phyloP scores from a whole-genome alignment of 2,113 vertebrate genomes.

The Arvicanthis niloticus region DNA sequence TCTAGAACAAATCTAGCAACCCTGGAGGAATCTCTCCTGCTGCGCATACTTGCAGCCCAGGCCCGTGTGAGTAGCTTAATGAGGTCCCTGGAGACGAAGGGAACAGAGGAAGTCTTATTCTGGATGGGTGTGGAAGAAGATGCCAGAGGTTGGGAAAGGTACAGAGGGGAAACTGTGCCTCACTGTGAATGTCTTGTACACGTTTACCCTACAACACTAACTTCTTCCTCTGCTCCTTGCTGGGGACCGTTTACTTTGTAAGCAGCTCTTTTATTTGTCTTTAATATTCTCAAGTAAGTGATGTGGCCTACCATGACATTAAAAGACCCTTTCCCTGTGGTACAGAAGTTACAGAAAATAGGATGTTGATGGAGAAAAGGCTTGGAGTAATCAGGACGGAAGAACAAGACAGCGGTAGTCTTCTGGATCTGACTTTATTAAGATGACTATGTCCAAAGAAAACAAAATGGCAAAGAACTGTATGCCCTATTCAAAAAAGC shows the following conservation, averaged over 20 bases:
- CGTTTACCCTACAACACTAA: slow-evolving; percentile 51
- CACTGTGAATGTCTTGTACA: not conserved
- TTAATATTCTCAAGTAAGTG: slow-evolving; percentile 10
- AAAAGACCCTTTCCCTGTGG: not conserved
- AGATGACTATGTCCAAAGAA: not conserved
- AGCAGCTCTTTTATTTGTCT: slow-evolving; percentile 48
- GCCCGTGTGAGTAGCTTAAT: slow-evolving; percentile 55
- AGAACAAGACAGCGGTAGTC: not conserved
- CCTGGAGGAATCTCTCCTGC: not conserved
- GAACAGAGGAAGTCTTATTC: slow-evolving; percentile 49
- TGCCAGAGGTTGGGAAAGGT: not conserved
- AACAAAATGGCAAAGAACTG: not conserved
- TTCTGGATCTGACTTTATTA: not conserved
- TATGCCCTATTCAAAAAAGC: not conserved
- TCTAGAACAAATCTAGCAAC: not conserved
- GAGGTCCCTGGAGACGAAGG: slow-evolving; percentile 46
- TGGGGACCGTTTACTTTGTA: slow-evolving; percentile 19
- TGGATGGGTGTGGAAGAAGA: not conserved
- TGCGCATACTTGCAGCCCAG: not conserved
- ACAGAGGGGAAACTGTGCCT: not conserved
- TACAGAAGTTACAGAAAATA: slow-evolving; percentile 1
- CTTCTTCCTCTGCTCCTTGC: slow-evolving; percentile 19
- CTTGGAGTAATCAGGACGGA: not conserved
- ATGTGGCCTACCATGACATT: not conserved
- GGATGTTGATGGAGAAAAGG: not conserved